A percentile compares a stretch with the other conserved stretches of the same genome.
Evolutionary conservation across 2,797 vertebrate genomes (phyloP).

Genomic region (Sebastes jordani): DNA sequence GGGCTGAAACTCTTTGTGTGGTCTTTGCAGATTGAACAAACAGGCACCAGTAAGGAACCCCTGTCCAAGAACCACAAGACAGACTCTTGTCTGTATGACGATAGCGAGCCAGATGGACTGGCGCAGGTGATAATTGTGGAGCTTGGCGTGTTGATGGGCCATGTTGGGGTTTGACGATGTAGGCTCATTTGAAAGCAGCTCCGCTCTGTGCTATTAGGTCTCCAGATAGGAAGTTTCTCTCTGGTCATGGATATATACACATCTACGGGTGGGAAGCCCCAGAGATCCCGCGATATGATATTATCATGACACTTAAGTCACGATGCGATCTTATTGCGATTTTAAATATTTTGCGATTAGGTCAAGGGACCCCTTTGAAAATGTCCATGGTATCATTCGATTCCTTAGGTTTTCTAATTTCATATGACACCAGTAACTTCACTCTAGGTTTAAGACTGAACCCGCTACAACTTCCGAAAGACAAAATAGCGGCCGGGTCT

Average conservation of each 20-base stretch:
- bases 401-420: no score
- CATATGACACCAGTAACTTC: no score
- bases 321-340: no score
- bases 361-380: no score
- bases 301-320: no score
- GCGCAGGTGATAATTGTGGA: constrained; percentile 73
- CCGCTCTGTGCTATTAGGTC: constrained; percentile 26
- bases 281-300: no score
- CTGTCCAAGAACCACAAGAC: constrained; percentile 74
- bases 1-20: constrained; percentile 85
- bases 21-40: constrained; percentile 86
- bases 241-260: constrained; percentile 6
- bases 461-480: no score
- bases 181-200: constrained; percentile 53
- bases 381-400: no score
- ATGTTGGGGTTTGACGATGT: constrained; percentile 48
- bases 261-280: background rate
- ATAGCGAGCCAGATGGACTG: constrained; percentile 73
- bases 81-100: constrained; percentile 55
- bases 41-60: constrained; percentile 73
- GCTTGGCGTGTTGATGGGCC: constrained; percentile 66
- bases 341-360: no score
- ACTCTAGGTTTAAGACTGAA: no score
- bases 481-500: no score
- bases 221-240: constrained; percentile 44